phyloP scores from a whole-genome alignment of 2,797 vertebrate species.

The Manis pentadactyla region DNA sequence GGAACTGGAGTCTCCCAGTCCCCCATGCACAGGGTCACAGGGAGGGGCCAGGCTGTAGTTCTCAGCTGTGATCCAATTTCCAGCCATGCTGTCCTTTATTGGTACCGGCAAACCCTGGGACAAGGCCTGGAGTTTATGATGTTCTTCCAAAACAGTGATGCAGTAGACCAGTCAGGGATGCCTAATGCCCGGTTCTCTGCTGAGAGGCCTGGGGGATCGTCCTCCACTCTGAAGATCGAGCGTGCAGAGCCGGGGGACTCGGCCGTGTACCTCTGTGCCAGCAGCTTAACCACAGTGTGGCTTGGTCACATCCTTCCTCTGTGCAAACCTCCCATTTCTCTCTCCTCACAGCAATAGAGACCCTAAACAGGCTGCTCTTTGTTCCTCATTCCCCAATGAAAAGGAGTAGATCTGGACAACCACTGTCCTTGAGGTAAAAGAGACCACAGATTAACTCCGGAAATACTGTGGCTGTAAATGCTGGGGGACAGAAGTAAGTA shows the following conservation, averaged over 20 bases:
- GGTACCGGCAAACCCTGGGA: conserved; percentile 71
- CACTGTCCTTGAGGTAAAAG: not conserved
- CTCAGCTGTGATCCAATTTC: conserved; percentile 39
- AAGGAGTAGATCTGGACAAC: too few relatives aligned
- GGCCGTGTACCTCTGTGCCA: not conserved
- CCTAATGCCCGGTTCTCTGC: not conserved
- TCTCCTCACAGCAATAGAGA: not conserved
- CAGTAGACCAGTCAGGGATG: rapidly evolving
- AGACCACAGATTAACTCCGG: not conserved
- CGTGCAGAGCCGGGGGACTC: not conserved
- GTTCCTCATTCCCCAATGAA: rapidly evolving
- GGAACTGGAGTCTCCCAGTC: conserved; percentile 52
- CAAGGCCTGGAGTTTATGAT: not conserved
- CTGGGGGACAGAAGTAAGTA: rapidly evolving
- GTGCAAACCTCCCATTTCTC: not conserved
- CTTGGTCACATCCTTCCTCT: not conserved
- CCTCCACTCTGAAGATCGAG: not conserved
- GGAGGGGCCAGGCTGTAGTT: not conserved
- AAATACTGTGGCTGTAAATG: not conserved
- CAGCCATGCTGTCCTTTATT: rapidly evolving
- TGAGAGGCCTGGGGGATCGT: rapidly evolving
- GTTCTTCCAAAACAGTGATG: rapidly evolving
- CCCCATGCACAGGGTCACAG: conserved; percentile 32
- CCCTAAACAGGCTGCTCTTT: rapidly evolving
- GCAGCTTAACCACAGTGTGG: not conserved